A percentile compares a stretch with the other conserved stretches of the same genome.
Evolutionary conservation across 2,113 vertebrate genomes (phyloP).

Genomic region (Oncorhynchus keta): DNA sequence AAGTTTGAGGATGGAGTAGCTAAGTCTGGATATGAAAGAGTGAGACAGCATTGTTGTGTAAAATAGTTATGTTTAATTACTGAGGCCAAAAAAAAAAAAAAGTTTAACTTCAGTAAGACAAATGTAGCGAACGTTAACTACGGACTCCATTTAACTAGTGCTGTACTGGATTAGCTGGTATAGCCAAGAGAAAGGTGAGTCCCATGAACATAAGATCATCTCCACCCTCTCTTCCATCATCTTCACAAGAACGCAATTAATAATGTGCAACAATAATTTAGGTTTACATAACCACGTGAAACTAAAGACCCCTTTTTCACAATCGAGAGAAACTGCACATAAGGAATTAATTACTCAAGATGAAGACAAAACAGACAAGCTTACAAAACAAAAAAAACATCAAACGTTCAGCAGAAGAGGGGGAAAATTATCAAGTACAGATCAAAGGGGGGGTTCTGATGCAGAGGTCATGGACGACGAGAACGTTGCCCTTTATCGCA

Average conservation of each 20-base stretch:
- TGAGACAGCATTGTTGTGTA: conserved; percentile 44
- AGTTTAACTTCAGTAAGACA: neutral
- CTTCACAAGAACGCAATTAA: conserved; percentile 76
- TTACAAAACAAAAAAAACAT: conserved; percentile 2
- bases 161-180: conserved; percentile 16
- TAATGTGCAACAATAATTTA: conserved; percentile 88
- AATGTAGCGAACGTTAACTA: conserved; percentile 15
- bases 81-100: conserved; percentile 20
- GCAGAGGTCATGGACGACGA: neutral
- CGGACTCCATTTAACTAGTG: conserved; percentile 38
- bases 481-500: neutral
- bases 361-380: conserved; percentile 25
- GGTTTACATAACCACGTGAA: conserved; percentile 83
- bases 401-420: neutral
- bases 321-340: conserved; percentile 83
- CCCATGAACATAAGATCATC: conserved; percentile 52
- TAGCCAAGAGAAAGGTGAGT: conserved; percentile 16
- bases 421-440: conserved; percentile 11
- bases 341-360: conserved; percentile 84
- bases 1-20: conserved; percentile 10
- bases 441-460: no score
- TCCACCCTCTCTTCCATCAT: conserved; percentile 56
- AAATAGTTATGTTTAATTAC: conserved; percentile 45
- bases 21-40: conserved; percentile 17
- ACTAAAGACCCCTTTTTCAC: conserved; percentile 34